Evolutionary conservation across 2,113 vertebrate genomes (phyloP), one percentile per base, ranked within the genome.

Genomic region (Psophia crepitans): DNA sequence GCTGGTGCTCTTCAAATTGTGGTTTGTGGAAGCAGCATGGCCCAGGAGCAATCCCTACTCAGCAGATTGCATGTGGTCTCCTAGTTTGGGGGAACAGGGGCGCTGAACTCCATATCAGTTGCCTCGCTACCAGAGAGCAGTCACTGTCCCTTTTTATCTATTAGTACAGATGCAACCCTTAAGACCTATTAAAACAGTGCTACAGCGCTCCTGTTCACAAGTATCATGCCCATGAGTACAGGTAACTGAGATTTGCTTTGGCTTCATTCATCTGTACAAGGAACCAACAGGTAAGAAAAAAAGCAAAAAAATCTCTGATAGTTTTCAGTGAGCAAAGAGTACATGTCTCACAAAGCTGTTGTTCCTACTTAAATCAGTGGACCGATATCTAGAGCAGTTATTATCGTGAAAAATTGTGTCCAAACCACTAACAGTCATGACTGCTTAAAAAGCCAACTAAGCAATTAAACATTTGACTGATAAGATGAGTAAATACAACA

Each of bases 81-180:
- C 33, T 56, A 46, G 9, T 64, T 16, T 28, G 26, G n/a, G 43
- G 43, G n/a, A 79, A 51, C 0, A 46, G 43, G 9, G 26, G 4
- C 0, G 0, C 28, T 43, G n/a, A 39, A 15, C 16, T 28, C 41
- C 1, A 0, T 49, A 26, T 4, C 33, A n/a, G 46, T 49, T 68
- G 19, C 48, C n/a, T 84, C 9, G 11, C 41, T 71, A 39, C 21
- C 51, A 32, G 44, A 46, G 28, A 46, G 26, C 39, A 60, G 44
- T 23, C 10, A 1, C 39, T 43, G 39, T 16, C 32, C 16, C 8
- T 5, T 56, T 74, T 22, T 32, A 33, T 20, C 39, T 30, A 0
- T 44, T n/a, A 32, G 14, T 19, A 63, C 27, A 63, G 43, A 10
- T 32, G 27, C 33, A 80, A n/a, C 51, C 26, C 46, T 39, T 56